These are phyloP conservation scores for Globodera rostochiensis DNA, from an alignment of 1,140 invertebrate species.

Conservation along the genomic window DNA sequence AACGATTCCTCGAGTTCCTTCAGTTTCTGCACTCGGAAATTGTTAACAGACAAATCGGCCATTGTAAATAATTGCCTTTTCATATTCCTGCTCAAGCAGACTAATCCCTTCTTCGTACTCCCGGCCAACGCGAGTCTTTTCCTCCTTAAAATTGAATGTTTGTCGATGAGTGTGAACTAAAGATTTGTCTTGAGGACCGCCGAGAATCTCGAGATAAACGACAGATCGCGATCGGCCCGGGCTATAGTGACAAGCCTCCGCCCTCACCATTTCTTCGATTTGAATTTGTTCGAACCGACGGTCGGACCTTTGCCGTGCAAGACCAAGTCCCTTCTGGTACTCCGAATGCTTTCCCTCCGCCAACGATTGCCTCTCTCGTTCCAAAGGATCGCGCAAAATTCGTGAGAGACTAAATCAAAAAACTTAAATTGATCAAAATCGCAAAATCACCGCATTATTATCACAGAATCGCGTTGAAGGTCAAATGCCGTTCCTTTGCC, in stretches of 20 bases:
- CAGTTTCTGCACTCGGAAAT: conserved; percentile 4
- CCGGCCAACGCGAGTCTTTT: neutral
- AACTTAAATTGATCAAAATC: neutral
- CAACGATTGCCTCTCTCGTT: neutral
- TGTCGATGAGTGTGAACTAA: too few species aligned
- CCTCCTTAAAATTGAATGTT: neutral
- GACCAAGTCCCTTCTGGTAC: neutral
- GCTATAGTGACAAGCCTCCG: too few species aligned
- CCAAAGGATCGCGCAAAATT: conserved; percentile 3
- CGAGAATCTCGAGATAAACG: too few species aligned
- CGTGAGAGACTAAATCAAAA: neutral
- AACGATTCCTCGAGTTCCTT: conserved; percentile 37
- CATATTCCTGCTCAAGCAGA: conserved; percentile 24
- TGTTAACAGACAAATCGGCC: neutral
- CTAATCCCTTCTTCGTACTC: neutral
- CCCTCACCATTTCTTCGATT: neutral
- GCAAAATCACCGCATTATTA: neutral
- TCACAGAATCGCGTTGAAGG: neutral
- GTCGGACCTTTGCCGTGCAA: neutral
- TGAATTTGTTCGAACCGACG: neutral
- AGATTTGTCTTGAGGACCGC: too few species aligned
- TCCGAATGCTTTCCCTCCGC: neutral
- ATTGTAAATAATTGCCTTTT: neutral
- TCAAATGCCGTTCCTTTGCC: neutral
- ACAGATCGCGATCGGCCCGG: too few species aligned